These are phyloP conservation scores for Acridotheres tristis DNA, from an alignment of 2,797 vertebrate genomes.

Conservation along the genomic window DNA sequence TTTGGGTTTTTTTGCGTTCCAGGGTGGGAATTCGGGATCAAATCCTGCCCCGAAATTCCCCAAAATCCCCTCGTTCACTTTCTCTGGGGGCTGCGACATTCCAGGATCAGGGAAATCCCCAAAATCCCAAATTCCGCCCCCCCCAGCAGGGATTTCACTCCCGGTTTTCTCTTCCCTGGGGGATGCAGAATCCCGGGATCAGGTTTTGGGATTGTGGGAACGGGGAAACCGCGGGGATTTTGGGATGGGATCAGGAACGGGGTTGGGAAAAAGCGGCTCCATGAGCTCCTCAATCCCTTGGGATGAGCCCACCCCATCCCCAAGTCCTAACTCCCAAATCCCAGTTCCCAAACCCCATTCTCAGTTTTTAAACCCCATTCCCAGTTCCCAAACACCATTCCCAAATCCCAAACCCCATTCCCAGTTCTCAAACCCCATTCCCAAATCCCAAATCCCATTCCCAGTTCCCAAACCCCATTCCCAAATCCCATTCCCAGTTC, in stretches of 20 bases:
- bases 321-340: too few relatives aligned
- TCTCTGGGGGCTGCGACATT: neutral
- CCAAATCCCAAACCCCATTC: too few relatives aligned
- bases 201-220: neutral
- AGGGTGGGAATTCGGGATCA: neutral
- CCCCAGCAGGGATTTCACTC: neutral
- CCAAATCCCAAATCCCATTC: too few relatives aligned
- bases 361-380: too few relatives aligned
- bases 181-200: neutral
- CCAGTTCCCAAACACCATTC: too few relatives aligned
- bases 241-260: neutral
- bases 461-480: too few relatives aligned
- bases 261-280: neutral
- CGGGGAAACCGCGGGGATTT: neutral
- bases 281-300: too few relatives aligned
- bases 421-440: too few relatives aligned
- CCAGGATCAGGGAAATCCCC: neutral
- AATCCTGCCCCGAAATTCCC: neutral
- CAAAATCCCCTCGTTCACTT: neutral
- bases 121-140: neutral
- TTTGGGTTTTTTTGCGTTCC: neutral
- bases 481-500: too few relatives aligned
- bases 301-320: too few relatives aligned
- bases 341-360: too few relatives aligned
- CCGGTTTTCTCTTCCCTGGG: too few relatives aligned